Percentiles rank a stretch among this genome's conserved stretches.
Evolutionary conservation across 2,113 vertebrate genomes (phyloP).

Genomic region (Coryphaenoides rupestris): DNA sequence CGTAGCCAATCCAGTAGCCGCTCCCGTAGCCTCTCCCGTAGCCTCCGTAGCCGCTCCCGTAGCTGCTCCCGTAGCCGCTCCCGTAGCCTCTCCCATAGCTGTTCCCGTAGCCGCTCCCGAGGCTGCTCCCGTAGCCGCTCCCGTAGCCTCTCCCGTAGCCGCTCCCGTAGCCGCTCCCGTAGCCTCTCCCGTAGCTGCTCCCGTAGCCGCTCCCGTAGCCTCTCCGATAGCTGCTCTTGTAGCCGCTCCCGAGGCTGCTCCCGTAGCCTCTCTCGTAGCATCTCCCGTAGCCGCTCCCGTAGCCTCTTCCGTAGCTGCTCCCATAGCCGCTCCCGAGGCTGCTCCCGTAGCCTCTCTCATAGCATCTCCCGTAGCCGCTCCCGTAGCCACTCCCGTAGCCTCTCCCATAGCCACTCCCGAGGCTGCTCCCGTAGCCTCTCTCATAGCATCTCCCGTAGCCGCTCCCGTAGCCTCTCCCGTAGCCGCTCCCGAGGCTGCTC

Average conservation of each 20-base stretch:
- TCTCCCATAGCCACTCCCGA: no score
- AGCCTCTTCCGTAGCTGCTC: slow-evolving; percentile 3
- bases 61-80: slow-evolving; percentile 4
- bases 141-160: background rate
- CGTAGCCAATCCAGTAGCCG: no score
- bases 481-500: slow-evolving; percentile 7
- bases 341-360: slow-evolving; percentile 1
- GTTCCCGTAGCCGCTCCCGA: slow-evolving; percentile 2
- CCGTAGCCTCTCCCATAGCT: background rate
- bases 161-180: slow-evolving; percentile 1
- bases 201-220: background rate
- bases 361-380: slow-evolving; percentile 10
- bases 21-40: slow-evolving; percentile 3
- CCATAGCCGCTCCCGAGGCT: no score
- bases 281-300: slow-evolving; percentile 1
- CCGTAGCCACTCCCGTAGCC: background rate
- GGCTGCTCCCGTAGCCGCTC: slow-evolving; percentile 3
- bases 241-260: slow-evolving; percentile 6
- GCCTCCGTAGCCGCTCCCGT: slow-evolving; percentile 1
- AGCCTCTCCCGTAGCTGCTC: slow-evolving; percentile 3
- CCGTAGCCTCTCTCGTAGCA: background rate
- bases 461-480: slow-evolving; percentile 3
- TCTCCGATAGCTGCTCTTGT: no score
- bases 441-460: no score
- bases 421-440: background rate